Percentiles rank a stretch among this genome's conserved stretches.
phyloP scores from a whole-genome alignment of 2,797 vertebrate genomes.

The Rhadinocentrus ornatus region DNA sequence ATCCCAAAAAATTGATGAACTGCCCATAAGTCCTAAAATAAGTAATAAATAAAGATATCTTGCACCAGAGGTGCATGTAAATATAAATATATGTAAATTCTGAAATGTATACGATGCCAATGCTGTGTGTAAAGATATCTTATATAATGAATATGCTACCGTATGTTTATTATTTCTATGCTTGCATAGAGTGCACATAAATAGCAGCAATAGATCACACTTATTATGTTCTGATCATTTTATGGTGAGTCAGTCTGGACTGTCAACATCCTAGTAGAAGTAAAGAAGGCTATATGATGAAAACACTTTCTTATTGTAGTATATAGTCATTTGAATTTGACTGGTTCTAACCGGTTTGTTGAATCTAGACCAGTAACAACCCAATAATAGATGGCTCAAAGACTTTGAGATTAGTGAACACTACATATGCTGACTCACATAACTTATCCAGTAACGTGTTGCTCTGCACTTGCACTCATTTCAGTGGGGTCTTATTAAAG shows the following conservation, averaged over 20 bases:
- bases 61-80: conserved; percentile 69
- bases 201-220: conserved; percentile 80
- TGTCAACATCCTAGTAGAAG: conserved; percentile 34
- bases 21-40: conserved; percentile 33
- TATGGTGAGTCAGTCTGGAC: conserved; percentile 35
- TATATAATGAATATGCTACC: conserved; percentile 74
- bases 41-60: conserved; percentile 29
- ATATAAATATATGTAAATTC: conserved; percentile 79
- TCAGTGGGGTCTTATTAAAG: conserved; percentile 23
- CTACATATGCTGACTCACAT: conserved; percentile 58
- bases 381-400: conserved; percentile 53
- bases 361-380: conserved; percentile 37
- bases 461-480: conserved; percentile 52
- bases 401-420: conserved; percentile 69
- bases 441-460: conserved; percentile 59
- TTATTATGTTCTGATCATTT: conserved; percentile 54
- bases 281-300: conserved; percentile 34
- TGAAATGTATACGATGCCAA: conserved; percentile 75
- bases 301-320: conserved; percentile 32
- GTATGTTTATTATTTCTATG: conserved; percentile 78
- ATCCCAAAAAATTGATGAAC: conserved; percentile 31
- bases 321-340: conserved; percentile 53
- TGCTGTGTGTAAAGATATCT: conserved; percentile 66
- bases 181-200: conserved; percentile 80
- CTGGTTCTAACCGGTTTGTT: conserved; percentile 55